A percentile compares a stretch with the other conserved stretches of the same genome.
Evolutionary conservation across 2,888 invertebrate genomes (phyloP).

Genomic region (Vandiemenella viatica): DNA sequence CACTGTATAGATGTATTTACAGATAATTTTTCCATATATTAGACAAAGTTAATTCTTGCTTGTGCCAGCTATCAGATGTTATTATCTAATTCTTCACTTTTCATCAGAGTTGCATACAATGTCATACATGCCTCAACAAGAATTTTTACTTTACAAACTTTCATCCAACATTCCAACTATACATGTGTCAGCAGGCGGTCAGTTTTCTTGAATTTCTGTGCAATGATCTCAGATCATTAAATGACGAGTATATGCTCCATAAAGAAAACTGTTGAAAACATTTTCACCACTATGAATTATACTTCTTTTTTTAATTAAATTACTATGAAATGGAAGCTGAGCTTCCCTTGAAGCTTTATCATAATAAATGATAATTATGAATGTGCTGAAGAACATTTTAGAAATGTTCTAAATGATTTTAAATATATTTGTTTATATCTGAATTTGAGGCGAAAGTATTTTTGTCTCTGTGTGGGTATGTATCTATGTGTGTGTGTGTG

Average conservation of each 20-base stretch:
- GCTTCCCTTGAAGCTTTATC: slow-evolving; percentile 15
- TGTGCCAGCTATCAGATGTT: too few relatives aligned
- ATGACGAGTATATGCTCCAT: background rate
- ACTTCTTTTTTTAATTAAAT: slow-evolving; percentile 3
- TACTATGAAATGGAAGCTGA: slow-evolving; percentile 11
- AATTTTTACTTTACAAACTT: too few relatives aligned
- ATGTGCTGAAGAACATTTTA: slow-evolving; percentile 12
- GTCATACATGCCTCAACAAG: too few relatives aligned
- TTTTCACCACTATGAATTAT: background rate
- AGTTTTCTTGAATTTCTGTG: slow-evolving; percentile 7
- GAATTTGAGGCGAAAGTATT: background rate
- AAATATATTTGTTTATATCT: slow-evolving; percentile 7
- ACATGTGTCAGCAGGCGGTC: slow-evolving; percentile 16
- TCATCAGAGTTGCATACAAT: too few relatives aligned
- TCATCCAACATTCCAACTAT: slow-evolving; percentile 13
- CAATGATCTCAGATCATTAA: slow-evolving; percentile 14
- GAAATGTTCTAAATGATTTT: slow-evolving; percentile 13
- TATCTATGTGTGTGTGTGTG: slow-evolving; percentile 4
- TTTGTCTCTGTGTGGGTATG: background rate
- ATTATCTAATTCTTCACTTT: too few relatives aligned
- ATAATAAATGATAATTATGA: slow-evolving; percentile 6
- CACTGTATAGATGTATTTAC: too few relatives aligned
- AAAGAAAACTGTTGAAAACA: background rate
- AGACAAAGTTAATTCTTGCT: too few relatives aligned
- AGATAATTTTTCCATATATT: too few relatives aligned